phyloP scores from a whole-genome alignment of 2,888 invertebrate species.

The Ephialtes manifestator region DNA sequence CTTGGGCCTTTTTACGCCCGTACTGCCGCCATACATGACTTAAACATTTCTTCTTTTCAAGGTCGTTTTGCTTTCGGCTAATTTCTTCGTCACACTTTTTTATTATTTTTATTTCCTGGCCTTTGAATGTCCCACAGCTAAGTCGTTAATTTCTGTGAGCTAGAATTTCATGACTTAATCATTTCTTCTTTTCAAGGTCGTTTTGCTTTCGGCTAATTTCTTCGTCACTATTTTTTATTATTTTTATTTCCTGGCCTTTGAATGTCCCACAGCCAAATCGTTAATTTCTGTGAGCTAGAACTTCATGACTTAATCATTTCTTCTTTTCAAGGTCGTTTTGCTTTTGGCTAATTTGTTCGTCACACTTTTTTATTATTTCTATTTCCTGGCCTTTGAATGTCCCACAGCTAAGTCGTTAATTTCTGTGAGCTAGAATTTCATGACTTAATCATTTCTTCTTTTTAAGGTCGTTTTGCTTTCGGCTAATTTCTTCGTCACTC shows the following conservation, averaged over 20 bases:
- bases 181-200: constrained; percentile 58
- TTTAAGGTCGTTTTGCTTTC: constrained; percentile 15
- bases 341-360: not conserved
- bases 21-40: constrained; percentile 72
- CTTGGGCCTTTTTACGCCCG: constrained; percentile 82
- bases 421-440: constrained; percentile 44
- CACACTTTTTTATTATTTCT: not conserved
- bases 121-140: not conserved
- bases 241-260: not conserved
- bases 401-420: not conserved
- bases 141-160: not conserved
- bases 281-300: not conserved
- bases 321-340: constrained; percentile 23
- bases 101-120: not conserved
- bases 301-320: constrained; percentile 73
- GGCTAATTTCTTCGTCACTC: not conserved
- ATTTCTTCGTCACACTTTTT: not conserved
- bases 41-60: constrained; percentile 62
- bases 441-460: constrained; percentile 68
- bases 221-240: not conserved
- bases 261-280: not conserved
- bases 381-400: not conserved
- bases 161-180: constrained; percentile 59
- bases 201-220: not conserved
- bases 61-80: not conserved